Evolutionary conservation across 2,888 invertebrate genomes (phyloP).

Genomic region (Aporophyla lueneburgensis): DNA sequence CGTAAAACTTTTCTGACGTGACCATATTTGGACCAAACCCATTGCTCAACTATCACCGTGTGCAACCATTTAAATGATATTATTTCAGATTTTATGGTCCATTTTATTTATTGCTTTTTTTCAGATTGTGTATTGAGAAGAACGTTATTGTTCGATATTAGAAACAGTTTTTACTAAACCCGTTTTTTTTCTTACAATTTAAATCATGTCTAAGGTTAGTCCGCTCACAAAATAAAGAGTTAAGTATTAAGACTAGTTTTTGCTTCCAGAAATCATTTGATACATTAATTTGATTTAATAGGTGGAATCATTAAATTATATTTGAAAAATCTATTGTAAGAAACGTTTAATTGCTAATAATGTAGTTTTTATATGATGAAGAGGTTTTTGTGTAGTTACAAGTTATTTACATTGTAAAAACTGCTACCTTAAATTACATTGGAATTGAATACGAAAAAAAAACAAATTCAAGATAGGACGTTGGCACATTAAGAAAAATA

Average conservation of each 20-base stretch:
- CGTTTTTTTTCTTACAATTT: constrained; percentile 21
- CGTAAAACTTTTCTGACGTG: not conserved
- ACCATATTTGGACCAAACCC: constrained; percentile 34
- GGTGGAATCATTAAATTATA: constrained; percentile 22
- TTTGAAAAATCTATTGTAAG: constrained; percentile 21
- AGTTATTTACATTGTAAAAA: not conserved
- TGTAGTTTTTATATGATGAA: constrained; percentile 17
- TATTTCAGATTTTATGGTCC: constrained; percentile 65
- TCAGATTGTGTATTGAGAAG: constrained; percentile 42
- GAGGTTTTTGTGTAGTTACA: constrained; percentile 6
- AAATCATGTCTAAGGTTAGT: constrained; percentile 3
- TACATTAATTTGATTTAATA: constrained; percentile 29
- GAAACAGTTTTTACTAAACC: constrained; percentile 27
- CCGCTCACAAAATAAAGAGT: constrained; percentile 16
- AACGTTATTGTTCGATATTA: constrained; percentile 52
- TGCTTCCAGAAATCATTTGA: constrained; percentile 16
- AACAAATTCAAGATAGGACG: not conserved
- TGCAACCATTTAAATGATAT: constrained; percentile 62
- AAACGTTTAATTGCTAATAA: constrained; percentile 22
- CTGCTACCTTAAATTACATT: not conserved
- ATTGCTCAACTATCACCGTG: constrained; percentile 57
- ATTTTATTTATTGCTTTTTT: constrained; percentile 61
- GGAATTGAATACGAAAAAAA: not conserved
- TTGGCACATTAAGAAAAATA: not conserved
- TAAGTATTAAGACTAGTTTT: constrained; percentile 31